Percentiles rank a stretch among this genome's conserved stretches.
Conservation (phyloP, 2,113 vertebrate species). For the Hepsetus odoe region DNA sequence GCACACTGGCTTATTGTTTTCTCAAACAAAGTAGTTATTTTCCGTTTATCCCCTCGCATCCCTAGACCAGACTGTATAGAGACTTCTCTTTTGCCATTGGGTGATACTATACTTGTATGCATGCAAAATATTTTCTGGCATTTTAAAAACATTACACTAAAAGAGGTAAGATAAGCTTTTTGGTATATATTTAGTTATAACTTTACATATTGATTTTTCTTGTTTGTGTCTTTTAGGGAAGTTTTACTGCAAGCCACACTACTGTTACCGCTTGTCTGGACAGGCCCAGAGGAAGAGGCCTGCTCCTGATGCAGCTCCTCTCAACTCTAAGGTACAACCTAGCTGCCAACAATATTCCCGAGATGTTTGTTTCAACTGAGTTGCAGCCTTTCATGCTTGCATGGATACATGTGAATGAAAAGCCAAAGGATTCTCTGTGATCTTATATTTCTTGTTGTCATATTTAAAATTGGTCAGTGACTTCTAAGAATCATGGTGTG, state of each 20-base stretch:
- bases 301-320: slow-evolving; percentile 77
- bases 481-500: neutral
- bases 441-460: no score
- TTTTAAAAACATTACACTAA: neutral
- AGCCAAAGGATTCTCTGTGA: neutral
- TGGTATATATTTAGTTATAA: neutral
- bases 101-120: neutral
- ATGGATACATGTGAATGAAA: neutral
- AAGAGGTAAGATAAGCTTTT: neutral
- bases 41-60: neutral
- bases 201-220: neutral
- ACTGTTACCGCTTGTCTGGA: slow-evolving; percentile 91
- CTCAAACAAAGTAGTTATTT: slow-evolving; percentile 21
- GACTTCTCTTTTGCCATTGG: slow-evolving; percentile 8
- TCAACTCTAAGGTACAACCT: slow-evolving; percentile 81
- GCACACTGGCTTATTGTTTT: slow-evolving; percentile 43
- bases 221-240: slow-evolving; percentile 80
- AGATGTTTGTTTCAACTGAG: neutral
- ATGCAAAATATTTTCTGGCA: neutral
- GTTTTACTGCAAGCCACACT: slow-evolving; percentile 99
- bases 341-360: neutral
- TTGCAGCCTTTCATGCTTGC: neutral
- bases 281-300: slow-evolving; percentile 93
- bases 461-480: neutral
- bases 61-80: neutral